A percentile compares a stretch with the other conserved stretches of the same genome.
These are phyloP conservation scores for Perca flavescens DNA, from an alignment of 2,113 vertebrate genomes.

Conservation along the genomic window DNA sequence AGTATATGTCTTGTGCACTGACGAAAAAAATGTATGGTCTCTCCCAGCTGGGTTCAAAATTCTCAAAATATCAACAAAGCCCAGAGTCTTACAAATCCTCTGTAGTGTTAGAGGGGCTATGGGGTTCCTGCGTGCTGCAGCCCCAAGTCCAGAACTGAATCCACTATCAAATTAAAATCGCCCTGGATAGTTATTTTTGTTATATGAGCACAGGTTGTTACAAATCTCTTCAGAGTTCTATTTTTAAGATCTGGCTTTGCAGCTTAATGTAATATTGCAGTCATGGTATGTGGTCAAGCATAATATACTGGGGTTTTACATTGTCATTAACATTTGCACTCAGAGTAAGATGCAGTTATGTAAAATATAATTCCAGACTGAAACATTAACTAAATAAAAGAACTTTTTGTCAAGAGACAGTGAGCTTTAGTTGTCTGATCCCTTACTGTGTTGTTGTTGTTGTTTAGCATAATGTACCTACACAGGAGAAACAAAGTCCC, in stretches of 20 bases:
- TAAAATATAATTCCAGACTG: background rate
- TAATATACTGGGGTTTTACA: background rate
- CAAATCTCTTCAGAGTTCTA: background rate
- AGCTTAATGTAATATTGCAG: background rate
- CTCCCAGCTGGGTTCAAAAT: too few relatives aligned
- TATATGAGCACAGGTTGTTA: background rate
- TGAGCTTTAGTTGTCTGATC: background rate
- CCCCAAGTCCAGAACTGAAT: too few relatives aligned
- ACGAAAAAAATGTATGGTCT: too few relatives aligned
- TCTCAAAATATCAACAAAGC: too few relatives aligned
- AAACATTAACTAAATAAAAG: background rate
- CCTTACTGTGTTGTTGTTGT: background rate
- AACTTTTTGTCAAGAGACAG: background rate
- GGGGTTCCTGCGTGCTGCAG: too few relatives aligned
- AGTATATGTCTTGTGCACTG: too few relatives aligned
- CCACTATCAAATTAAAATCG: too few relatives aligned
- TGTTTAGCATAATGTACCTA: background rate
- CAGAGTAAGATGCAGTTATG: background rate
- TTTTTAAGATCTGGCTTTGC: background rate
- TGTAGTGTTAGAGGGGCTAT: too few relatives aligned
- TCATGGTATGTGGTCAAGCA: background rate
- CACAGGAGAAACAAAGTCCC: background rate
- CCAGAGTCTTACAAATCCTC: too few relatives aligned
- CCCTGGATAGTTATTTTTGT: too few relatives aligned
- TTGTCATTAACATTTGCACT: constrained; percentile 2